Conservation (phyloP, 2,797 vertebrate species). For the Microchirus variegatus region DNA sequence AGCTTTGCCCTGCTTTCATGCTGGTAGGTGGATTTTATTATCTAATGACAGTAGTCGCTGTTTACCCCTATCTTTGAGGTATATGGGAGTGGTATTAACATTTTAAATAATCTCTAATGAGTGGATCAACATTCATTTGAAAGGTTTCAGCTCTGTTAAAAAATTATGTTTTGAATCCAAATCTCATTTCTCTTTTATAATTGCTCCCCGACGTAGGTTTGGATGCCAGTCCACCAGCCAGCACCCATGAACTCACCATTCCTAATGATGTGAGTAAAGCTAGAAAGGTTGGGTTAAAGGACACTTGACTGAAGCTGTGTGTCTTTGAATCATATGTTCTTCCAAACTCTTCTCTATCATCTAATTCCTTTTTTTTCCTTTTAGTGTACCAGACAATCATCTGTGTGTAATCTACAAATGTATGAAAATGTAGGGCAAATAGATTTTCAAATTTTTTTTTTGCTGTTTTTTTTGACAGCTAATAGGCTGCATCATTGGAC, state of each 20-base stretch:
- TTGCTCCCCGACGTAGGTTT: slow-evolving; percentile 85
- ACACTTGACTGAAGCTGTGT: neutral
- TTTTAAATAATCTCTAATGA: neutral
- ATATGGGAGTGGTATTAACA: neutral
- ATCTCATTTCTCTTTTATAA: slow-evolving; percentile 26
- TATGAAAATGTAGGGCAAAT: neutral
- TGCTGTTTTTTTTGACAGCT: slow-evolving; percentile 77
- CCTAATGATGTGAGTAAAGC: slow-evolving; percentile 97
- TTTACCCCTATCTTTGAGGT: neutral
- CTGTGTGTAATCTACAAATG: neutral
- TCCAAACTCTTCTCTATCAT: neutral
- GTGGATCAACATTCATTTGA: too few relatives aligned
- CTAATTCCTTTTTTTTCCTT: too few relatives aligned
- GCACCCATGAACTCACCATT: slow-evolving; percentile 99
- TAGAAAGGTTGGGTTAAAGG: neutral
- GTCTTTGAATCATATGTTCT: neutral
- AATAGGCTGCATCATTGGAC: slow-evolving; percentile 99
- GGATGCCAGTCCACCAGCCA: slow-evolving; percentile 97
- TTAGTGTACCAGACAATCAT: slow-evolving; percentile 5
- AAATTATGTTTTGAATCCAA: slow-evolving; percentile 14
- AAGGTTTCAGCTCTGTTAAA: neutral
- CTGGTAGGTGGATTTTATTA: neutral
- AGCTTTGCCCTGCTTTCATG: neutral
- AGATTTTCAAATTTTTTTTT: slow-evolving; percentile 61
- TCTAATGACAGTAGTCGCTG: neutral